phyloP scores from a whole-genome alignment of 2,888 invertebrate species.

The Spodoptera littoralis region DNA sequence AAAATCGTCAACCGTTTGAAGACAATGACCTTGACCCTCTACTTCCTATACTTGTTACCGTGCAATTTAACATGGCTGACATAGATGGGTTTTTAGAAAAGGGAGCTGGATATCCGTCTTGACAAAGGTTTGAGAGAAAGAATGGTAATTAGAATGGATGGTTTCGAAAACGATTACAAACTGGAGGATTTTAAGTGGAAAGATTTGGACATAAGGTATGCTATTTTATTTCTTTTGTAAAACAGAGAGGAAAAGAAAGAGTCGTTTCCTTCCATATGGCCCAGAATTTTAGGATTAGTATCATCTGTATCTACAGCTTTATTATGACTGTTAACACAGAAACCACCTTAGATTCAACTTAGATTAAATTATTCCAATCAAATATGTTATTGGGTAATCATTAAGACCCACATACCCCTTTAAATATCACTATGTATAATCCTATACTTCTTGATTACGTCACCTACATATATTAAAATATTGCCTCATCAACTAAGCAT shows the following conservation, averaged over 20 bases:
- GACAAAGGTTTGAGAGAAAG: too few species aligned
- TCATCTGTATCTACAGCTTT: too few species aligned
- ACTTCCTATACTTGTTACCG: slow-evolving; percentile 15
- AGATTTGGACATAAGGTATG: too few species aligned
- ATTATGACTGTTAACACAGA: too few species aligned
- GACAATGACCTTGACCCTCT: slow-evolving; percentile 32
- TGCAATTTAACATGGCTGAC: neutral
- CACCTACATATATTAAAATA: slow-evolving; percentile 35
- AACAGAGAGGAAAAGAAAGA: too few species aligned
- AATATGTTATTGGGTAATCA: slow-evolving; percentile 15
- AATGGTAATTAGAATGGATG: too few species aligned
- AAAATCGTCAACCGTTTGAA: slow-evolving; percentile 31
- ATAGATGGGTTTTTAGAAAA: neutral
- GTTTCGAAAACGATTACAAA: too few species aligned
- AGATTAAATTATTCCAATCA: slow-evolving; percentile 6
- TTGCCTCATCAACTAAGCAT: slow-evolving; percentile 55
- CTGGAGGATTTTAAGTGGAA: too few species aligned
- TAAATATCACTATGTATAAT: slow-evolving; percentile 11
- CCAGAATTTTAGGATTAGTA: too few species aligned
- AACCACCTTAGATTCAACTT: too few species aligned
- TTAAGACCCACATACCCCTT: slow-evolving; percentile 14
- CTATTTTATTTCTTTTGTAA: too few species aligned
- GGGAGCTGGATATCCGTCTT: neutral
- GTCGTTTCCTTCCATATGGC: too few species aligned
- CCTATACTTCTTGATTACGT: slow-evolving; percentile 30